These are phyloP conservation scores for Drosophila albomicans DNA, from an alignment of 1,140 invertebrate genomes.

Conservation along the genomic window DNA sequence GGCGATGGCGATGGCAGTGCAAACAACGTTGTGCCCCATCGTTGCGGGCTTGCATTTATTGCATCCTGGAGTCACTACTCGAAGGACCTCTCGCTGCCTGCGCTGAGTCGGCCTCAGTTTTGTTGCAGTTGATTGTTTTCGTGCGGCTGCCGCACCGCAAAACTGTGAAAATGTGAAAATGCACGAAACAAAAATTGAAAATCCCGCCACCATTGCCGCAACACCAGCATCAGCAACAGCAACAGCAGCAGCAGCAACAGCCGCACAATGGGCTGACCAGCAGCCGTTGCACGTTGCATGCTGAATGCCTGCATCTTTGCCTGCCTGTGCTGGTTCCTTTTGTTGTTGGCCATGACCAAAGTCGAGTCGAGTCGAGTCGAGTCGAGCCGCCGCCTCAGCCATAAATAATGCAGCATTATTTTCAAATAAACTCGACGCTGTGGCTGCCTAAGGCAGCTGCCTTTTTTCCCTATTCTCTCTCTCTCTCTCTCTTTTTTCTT, in stretches of 20 bases:
- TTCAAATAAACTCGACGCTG: slow-evolving; percentile 75
- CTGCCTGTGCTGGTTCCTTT: slow-evolving; percentile 38
- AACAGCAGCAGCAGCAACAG: background rate
- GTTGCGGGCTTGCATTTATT: slow-evolving; percentile 45
- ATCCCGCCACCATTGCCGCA: slow-evolving; percentile 37
- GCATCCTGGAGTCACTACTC: slow-evolving; percentile 25
- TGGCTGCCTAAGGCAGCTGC: slow-evolving; percentile 50
- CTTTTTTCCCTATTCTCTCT: background rate
- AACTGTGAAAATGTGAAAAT: slow-evolving; percentile 72
- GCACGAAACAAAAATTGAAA: slow-evolving; percentile 73
- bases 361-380: slow-evolving; percentile 34
- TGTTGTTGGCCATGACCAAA: slow-evolving; percentile 37
- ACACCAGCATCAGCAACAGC: background rate
- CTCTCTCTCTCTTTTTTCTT: slow-evolving; percentile 2
- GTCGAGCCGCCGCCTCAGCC: slow-evolving; percentile 43
- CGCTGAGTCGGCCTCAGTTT: slow-evolving; percentile 39
- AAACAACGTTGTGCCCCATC: slow-evolving; percentile 37
- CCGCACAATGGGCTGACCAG: slow-evolving; percentile 9
- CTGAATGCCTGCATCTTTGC: slow-evolving; percentile 28
- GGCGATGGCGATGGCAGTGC: slow-evolving; percentile 37
- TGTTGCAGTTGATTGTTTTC: slow-evolving; percentile 74
- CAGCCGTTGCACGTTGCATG: slow-evolving; percentile 7
- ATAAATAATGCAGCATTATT: slow-evolving; percentile 82
- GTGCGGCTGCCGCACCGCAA: slow-evolving; percentile 64
- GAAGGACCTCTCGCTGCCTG: slow-evolving; percentile 13